phyloP scores from a whole-genome alignment of 1,140 invertebrate genomes.

The Cydia amplana region DNA sequence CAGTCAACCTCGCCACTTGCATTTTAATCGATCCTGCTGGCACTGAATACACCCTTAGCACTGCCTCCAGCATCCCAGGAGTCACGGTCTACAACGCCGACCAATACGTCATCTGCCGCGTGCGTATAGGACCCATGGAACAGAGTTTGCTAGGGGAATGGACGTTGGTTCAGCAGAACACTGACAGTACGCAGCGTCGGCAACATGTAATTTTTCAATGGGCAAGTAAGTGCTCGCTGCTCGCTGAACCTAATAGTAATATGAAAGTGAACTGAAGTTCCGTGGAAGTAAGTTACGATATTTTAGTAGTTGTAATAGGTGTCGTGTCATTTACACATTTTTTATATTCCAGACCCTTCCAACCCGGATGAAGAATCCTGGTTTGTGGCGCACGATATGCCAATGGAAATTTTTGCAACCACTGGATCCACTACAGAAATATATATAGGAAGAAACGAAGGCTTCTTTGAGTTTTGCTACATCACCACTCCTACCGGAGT shows the following conservation, averaged over 20 bases:
- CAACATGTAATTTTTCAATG: conserved; percentile 4
- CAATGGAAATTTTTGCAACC: not conserved
- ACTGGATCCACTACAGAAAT: conserved; percentile 5
- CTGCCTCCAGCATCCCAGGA: not conserved
- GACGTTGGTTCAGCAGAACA: conserved; percentile 14
- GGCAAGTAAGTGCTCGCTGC: conserved; percentile 8
- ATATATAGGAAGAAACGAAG: conserved; percentile 10
- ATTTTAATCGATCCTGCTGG: conserved; percentile 1
- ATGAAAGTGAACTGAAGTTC: not conserved
- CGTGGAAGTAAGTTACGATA: no score
- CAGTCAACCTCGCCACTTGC: conserved; percentile 25
- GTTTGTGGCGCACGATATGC: not conserved
- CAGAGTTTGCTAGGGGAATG: conserved; percentile 16
- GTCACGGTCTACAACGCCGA: not conserved
- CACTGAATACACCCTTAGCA: not conserved
- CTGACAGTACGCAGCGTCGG: not conserved
- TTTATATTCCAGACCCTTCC: not conserved
- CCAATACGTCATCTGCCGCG: conserved; percentile 14
- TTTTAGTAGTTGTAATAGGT: no score
- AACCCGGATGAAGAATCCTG: conserved; percentile 19
- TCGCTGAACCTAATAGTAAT: not conserved
- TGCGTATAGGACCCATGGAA: conserved; percentile 22
- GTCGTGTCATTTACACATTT: not conserved
- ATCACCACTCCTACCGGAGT: not conserved
- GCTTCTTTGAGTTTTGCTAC: conserved; percentile 15